Conservation (phyloP, 1,140 invertebrate genomes). For the Antheraea pernyi region DNA sequence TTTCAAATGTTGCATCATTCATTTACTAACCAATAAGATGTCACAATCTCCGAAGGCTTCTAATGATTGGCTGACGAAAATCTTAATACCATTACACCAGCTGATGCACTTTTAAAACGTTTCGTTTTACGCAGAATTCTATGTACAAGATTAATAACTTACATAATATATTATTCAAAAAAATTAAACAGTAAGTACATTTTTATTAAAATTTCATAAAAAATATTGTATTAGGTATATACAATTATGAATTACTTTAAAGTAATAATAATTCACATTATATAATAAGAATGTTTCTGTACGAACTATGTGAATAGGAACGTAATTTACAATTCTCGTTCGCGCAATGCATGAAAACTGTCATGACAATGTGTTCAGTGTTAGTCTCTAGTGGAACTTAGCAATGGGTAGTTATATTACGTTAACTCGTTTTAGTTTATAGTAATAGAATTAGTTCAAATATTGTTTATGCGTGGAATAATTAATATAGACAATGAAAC, state of each 20-base stretch:
- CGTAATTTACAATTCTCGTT: conserved; percentile 13
- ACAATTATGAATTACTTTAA: no score
- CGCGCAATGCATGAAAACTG: conserved; percentile 16
- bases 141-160: background rate
- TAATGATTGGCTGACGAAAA: conserved; percentile 10
- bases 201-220: background rate
- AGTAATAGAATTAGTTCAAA: conserved; percentile 44
- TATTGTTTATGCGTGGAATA: conserved; percentile 36
- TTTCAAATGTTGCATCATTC: conserved; percentile 31
- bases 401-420: conserved; percentile 25
- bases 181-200: background rate
- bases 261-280: background rate
- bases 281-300: background rate
- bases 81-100: background rate
- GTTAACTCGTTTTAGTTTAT: conserved; percentile 17
- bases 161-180: background rate
- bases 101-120: background rate
- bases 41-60: background rate
- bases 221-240: no score
- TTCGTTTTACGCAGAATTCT: background rate
- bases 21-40: conserved; percentile 12
- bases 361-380: conserved; percentile 34
- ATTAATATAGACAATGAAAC: conserved; percentile 55
- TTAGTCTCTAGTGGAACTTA: conserved; percentile 23
- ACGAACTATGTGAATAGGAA: conserved; percentile 13